A percentile compares a stretch with the other conserved stretches of the same genome.
phyloP scores from a whole-genome alignment of 2,113 vertebrate species.

The Irena cyanogastra region DNA sequence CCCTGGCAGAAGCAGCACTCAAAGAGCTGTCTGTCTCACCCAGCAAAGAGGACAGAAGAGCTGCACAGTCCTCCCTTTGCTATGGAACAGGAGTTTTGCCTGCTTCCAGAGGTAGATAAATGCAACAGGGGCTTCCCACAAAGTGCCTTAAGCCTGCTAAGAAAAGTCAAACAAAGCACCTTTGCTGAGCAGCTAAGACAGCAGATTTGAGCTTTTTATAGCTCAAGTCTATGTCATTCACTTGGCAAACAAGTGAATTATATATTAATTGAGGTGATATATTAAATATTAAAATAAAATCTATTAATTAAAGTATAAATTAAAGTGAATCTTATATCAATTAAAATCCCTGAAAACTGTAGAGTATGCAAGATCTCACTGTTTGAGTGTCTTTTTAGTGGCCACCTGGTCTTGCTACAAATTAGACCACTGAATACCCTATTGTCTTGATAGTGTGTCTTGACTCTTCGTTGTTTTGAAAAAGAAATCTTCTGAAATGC shows the following conservation, averaged over 20 bases:
- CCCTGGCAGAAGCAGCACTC: background rate
- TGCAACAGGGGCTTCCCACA: background rate
- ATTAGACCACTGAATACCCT: background rate
- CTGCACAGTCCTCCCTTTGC: background rate
- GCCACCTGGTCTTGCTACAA: background rate
- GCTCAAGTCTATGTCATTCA: background rate
- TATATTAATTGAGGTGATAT: background rate
- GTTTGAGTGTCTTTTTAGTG: background rate
- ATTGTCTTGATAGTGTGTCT: background rate
- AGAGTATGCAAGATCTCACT: background rate
- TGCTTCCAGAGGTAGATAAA: background rate
- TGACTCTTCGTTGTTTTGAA: background rate
- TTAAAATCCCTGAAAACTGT: background rate
- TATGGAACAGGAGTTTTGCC: background rate
- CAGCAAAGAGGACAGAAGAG: background rate
- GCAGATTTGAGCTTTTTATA: background rate
- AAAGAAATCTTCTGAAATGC: background rate
- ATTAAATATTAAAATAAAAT: background rate
- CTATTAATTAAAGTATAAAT: too few species aligned
- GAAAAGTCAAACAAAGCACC: background rate
- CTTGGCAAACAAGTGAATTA: background rate
- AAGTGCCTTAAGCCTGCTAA: background rate
- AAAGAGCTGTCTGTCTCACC: rapidly evolving
- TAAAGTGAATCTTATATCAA: background rate
- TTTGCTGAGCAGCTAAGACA: background rate